Percentiles rank a stretch among this genome's conserved stretches.
These are phyloP conservation scores for Drosophila histrio DNA, from an alignment of 2,888 invertebrate species.

Conservation along the genomic window DNA sequence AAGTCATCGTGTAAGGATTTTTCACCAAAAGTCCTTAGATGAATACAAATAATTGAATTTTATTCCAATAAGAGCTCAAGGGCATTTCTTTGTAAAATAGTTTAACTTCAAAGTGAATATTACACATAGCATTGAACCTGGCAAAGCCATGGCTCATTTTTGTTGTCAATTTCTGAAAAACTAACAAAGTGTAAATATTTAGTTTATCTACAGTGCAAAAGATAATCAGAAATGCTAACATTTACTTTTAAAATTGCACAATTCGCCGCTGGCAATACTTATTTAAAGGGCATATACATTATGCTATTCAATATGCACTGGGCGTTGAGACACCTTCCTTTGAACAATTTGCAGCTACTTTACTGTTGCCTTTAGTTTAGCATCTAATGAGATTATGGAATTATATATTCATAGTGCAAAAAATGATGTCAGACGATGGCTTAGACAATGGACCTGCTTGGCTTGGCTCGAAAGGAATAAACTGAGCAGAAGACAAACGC, in stretches of 20 bases:
- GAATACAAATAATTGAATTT: too few species aligned
- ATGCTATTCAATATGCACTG: constrained; percentile 37
- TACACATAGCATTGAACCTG: background rate
- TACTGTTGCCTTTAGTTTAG: constrained; percentile 22
- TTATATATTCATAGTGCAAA: constrained; percentile 76
- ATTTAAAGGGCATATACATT: background rate
- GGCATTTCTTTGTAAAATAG: background rate
- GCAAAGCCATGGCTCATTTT: background rate
- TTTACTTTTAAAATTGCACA: constrained; percentile 9
- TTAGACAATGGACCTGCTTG: constrained; percentile 30
- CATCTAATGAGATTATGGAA: constrained; percentile 79
- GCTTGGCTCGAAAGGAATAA: constrained; percentile 24
- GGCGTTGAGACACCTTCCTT: constrained; percentile 1
- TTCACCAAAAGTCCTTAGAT: too few species aligned
- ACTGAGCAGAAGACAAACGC: constrained; percentile 58
- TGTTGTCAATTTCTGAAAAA: background rate
- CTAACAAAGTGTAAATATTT: background rate
- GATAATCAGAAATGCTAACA: background rate
- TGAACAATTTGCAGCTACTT: constrained; percentile 53
- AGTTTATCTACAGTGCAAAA: background rate
- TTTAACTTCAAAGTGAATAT: background rate
- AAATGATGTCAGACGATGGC: constrained; percentile 62
- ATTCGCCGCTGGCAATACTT: background rate
- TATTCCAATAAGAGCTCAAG: too few species aligned
- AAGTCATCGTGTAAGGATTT: too few species aligned